These are phyloP conservation scores for Nesogale talazaci DNA, from an alignment of 2,113 vertebrate species.

Conservation along the genomic window DNA sequence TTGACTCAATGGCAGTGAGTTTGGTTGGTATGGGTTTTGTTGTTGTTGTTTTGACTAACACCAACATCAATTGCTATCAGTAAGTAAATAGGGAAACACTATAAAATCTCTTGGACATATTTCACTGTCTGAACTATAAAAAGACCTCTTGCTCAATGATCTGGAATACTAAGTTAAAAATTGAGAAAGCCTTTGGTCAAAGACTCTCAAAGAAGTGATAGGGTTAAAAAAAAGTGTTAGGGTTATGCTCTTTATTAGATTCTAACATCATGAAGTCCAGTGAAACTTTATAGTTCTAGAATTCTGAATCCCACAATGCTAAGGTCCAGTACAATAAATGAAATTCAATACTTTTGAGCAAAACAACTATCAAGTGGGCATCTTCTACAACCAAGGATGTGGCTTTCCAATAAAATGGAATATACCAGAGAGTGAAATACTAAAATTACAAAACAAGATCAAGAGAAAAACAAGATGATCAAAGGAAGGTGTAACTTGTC, in stretches of 20 bases:
- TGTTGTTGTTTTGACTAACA: no score
- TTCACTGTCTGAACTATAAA: accelerated
- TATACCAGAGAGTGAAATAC: not conserved
- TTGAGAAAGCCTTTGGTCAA: accelerated
- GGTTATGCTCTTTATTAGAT: accelerated
- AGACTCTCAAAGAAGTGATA: accelerated
- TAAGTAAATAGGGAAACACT: accelerated
- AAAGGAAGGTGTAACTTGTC: not conserved
- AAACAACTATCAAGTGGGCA: no score
- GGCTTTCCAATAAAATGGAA: not conserved
- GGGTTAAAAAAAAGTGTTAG: accelerated
- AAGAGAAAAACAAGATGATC: not conserved
- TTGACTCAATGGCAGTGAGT: no score
- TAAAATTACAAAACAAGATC: not conserved
- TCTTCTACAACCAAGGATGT: not conserved
- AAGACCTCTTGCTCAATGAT: not conserved
- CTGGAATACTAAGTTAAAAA: accelerated
- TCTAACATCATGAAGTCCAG: accelerated
- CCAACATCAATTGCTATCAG: not conserved
- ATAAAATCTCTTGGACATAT: not conserved
- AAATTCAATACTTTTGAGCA: not conserved
- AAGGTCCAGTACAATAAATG: not conserved
- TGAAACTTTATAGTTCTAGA: not conserved
- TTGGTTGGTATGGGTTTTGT: no score
- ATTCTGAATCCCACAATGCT: not conserved